Evolutionary conservation across 2,113 vertebrate species (phyloP).

Genomic region (Argyrosomus japonicus): DNA sequence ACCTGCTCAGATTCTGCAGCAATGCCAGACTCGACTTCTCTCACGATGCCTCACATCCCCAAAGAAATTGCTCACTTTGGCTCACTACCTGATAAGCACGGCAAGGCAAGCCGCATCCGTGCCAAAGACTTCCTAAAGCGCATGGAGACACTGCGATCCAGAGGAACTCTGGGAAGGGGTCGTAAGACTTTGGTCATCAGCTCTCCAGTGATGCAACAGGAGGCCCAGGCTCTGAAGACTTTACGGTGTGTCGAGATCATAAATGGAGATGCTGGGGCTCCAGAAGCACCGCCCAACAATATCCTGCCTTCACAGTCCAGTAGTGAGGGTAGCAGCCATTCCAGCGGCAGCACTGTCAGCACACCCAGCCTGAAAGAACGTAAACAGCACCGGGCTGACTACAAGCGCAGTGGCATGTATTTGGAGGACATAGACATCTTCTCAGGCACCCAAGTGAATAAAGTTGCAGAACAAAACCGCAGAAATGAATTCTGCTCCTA

Average conservation of each 20-base stretch:
- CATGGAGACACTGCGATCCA: constrained; percentile 91
- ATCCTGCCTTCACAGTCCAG: constrained; percentile 79
- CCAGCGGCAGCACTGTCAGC: constrained; percentile 87
- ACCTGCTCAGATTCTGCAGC: constrained; percentile 81
- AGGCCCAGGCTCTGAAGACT: constrained; percentile 87
- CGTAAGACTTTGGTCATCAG: constrained; percentile 86
- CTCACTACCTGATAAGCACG: constrained; percentile 82
- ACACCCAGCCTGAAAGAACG: constrained; percentile 88
- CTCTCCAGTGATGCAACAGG: constrained; percentile 87
- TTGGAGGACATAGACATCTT: constrained; percentile 93
- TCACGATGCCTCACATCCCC: constrained; percentile 70
- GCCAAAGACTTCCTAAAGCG: constrained; percentile 93
- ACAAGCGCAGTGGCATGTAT: constrained; percentile 94
- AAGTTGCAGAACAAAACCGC: constrained; percentile 85
- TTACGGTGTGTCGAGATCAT: constrained; percentile 87
- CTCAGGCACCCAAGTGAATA: constrained; percentile 79
- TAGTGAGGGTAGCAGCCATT: constrained; percentile 88
- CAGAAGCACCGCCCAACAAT: constrained; percentile 55
- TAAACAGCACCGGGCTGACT: constrained; percentile 85
- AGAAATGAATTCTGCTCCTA: constrained; percentile 93
- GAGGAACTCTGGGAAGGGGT: constrained; percentile 82
- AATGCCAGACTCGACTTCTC: constrained; percentile 83
- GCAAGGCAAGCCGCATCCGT: constrained; percentile 83
- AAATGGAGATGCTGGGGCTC: constrained; percentile 82
- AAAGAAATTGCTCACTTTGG: constrained; percentile 79